Evolutionary conservation across 30 jellyfish, hydroid and myxozoan species (phyloP).

Genomic region (Rhopilema esculentum): DNA sequence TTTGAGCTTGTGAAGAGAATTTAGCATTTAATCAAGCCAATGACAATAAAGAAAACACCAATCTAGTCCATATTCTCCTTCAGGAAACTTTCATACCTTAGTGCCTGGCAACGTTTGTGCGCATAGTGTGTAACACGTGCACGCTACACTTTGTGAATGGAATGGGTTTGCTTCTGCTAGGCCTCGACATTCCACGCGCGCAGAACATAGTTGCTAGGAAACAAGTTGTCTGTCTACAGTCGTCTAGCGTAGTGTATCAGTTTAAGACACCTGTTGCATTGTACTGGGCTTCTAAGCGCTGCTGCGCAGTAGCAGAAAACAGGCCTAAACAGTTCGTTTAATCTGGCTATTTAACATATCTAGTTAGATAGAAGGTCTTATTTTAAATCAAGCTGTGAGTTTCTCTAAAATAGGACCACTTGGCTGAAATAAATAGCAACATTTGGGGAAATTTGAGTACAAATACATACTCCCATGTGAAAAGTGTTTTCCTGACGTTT

Average conservation of each 20-base stretch:
- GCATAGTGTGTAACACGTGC: slow-evolving; percentile 31
- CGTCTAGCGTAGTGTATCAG: neutral
- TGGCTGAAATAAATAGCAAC: too few relatives aligned
- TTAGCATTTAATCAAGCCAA: neutral
- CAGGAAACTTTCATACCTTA: neutral
- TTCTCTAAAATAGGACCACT: too few relatives aligned
- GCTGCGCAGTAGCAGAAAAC: neutral
- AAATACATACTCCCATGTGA: too few relatives aligned
- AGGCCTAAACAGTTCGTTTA: neutral
- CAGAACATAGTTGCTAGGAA: slow-evolving; percentile 24
- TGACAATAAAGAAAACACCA: too few relatives aligned
- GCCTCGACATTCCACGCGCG: slow-evolving; percentile 24
- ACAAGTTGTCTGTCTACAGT: neutral
- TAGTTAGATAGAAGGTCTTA: neutral
- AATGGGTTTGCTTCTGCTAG: slow-evolving; percentile 11
- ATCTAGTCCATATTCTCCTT: slow-evolving; percentile 19
- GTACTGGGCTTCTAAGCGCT: neutral
- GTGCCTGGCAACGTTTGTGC: slow-evolving; percentile 38
- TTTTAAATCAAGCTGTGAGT: too few relatives aligned
- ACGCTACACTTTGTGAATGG: slow-evolving; percentile 3
- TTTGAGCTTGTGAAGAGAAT: slow-evolving; percentile 33
- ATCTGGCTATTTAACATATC: neutral
- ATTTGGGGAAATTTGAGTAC: too few relatives aligned
- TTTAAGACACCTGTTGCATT: neutral
- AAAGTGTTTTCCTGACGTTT: too few relatives aligned